Conservation (phyloP, 2,797 vertebrate genomes). For the Coreius guichenoti region DNA sequence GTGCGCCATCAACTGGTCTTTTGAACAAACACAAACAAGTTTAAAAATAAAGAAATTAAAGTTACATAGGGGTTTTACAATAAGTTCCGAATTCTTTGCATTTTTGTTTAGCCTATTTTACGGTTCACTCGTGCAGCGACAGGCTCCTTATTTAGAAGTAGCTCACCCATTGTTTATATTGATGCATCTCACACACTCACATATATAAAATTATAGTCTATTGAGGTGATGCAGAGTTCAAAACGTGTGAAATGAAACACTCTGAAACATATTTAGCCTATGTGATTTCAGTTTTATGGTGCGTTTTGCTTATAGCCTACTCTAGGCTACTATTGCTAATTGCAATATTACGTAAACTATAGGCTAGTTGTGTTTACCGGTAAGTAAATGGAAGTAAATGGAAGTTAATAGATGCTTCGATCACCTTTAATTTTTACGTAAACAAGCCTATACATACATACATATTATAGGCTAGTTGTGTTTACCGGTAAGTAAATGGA, state of each 20-base stretch:
- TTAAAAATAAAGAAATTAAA: not conserved
- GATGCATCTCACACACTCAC: not conserved
- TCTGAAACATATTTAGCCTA: not conserved
- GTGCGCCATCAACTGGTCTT: constrained; percentile 24
- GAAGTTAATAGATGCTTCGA: not conserved
- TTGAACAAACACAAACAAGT: not conserved
- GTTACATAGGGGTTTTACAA: too few species aligned
- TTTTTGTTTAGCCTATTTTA: not conserved
- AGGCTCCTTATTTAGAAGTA: not conserved
- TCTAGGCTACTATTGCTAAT: not conserved
- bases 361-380: not conserved
- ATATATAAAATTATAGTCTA: not conserved
- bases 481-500: not conserved
- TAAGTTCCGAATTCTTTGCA: not conserved
- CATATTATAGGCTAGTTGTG: not conserved
- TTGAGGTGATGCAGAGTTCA: not conserved
- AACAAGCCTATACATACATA: too few species aligned
- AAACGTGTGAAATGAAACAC: not conserved
- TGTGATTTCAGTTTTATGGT: not conserved
- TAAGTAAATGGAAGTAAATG: not conserved
- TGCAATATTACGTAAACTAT: not conserved
- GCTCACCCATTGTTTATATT: not conserved
- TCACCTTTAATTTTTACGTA: not conserved
- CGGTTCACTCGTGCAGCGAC: not conserved
- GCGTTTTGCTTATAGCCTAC: not conserved